These are phyloP conservation scores for Sebastes oblongus DNA, from an alignment of 2,797 vertebrate species.

Conservation along the genomic window DNA sequence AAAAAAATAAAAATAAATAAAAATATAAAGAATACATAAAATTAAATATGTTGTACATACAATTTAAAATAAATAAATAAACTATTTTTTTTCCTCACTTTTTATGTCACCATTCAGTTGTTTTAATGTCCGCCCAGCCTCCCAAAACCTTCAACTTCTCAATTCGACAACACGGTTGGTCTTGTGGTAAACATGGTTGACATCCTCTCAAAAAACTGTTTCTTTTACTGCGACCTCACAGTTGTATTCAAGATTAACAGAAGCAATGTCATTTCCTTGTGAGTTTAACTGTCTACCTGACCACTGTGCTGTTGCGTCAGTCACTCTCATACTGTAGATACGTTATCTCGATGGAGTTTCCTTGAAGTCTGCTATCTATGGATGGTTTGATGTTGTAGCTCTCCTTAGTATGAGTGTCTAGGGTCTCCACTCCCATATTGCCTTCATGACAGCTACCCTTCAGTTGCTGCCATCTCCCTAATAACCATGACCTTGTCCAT, in stretches of 20 bases:
- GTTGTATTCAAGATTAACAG: neutral
- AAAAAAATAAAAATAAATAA: too few species aligned
- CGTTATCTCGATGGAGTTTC: neutral
- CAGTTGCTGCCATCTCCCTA: conserved; percentile 21
- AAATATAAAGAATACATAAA: too few species aligned
- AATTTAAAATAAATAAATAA: too few species aligned
- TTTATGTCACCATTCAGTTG: neutral
- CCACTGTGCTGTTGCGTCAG: neutral
- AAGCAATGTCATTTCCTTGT: neutral
- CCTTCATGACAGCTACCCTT: conserved; percentile 9
- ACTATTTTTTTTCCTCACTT: neutral
- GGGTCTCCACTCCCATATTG: neutral
- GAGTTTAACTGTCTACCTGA: neutral
- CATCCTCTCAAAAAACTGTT: neutral
- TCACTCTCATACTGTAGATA: neutral
- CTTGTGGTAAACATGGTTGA: neutral
- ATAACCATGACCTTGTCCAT: conserved; percentile 44
- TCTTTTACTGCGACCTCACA: neutral
- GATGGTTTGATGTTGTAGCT: conserved; percentile 9
- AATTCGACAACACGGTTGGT: too few species aligned
- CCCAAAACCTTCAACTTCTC: too few species aligned
- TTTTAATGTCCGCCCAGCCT: too few species aligned
- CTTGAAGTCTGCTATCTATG: conserved; percentile 1
- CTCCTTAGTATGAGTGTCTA: conserved; percentile 32
- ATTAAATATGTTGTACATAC: too few species aligned